Base-by-base conservation (phyloP, 2,113 vertebrate species). In the Athene noctua region DNA sequence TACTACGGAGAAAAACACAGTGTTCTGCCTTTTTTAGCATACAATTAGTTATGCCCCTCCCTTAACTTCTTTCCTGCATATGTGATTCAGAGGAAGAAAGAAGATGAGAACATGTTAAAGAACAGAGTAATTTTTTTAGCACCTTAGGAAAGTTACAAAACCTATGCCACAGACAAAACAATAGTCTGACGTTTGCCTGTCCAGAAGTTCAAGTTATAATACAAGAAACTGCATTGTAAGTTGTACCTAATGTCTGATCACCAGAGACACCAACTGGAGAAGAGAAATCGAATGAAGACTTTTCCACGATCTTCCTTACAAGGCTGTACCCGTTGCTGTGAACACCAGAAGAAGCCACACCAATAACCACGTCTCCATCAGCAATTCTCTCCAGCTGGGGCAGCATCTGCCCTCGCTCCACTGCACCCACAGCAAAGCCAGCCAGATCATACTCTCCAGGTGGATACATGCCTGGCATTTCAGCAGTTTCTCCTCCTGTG, bases 261-360 rank as follows among this genome's bases (percentile, higher is more conserved):
- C 97, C 89, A 4, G 94, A 95, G n/a, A 96, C 96, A 2, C 97
- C 98, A 3, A 99, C 98, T 6, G 98, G 98, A 36, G 98, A 99
- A 79, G 97, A 98, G 97, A 98, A 99, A 87, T 97, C 95, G 2
- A 99, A 97, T 1, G 96, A 83, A 7, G 98, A 97, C 18, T 96
- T 97, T 86, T 99, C 98, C 67, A 99, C 98, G 17, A 99, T 98
- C 96, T 98, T 99, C 86, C 99, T 98, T 19, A 99, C 99, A 32
- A 99, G 98, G 93, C 99, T 99, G 96, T 99, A 99, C 32, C 99
- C 99, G 16, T 99, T 99, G 98, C 99, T 99, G 96, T 99, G 99
- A 30, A 99, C 85, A 6, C 99, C 99, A 4, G 99, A 99, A 20
- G 99, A 99, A 29, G 99, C 98, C 34, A 99, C 82, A 12, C 99